Conservation (phyloP, 2,113 vertebrate species). For the Paracanthobrama guichenoti region DNA sequence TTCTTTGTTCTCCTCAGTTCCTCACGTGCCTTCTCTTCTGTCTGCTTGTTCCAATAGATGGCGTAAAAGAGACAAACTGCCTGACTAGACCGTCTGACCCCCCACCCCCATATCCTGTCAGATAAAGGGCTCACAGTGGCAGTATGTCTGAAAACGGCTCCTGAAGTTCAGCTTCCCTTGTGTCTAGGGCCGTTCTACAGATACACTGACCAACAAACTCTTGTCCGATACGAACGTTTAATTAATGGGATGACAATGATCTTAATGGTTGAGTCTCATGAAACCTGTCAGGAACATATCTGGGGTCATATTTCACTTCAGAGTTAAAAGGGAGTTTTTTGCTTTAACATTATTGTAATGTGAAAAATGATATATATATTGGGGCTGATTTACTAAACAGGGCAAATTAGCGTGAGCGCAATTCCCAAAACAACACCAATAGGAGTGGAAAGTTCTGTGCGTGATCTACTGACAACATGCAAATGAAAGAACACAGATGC, state of each 20-base stretch:
- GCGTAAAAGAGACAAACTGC: slow-evolving; percentile 40
- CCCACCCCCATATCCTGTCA: not conserved
- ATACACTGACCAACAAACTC: not conserved
- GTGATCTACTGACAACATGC: too few species aligned
- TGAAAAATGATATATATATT: too few species aligned
- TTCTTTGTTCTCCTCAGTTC: slow-evolving; percentile 39
- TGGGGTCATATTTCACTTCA: not conserved
- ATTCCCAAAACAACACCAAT: too few species aligned
- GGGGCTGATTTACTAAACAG: too few species aligned
- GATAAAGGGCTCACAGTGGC: not conserved
- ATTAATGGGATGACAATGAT: not conserved
- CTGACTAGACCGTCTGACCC: not conserved
- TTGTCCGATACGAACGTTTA: not conserved
- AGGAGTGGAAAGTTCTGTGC: too few species aligned
- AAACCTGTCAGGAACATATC: not conserved
- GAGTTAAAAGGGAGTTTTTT: not conserved
- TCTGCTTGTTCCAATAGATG: slow-evolving; percentile 53
- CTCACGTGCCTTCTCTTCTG: slow-evolving; percentile 3
- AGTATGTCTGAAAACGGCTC: not conserved
- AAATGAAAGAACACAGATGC: too few species aligned
- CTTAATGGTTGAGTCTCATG: not conserved
- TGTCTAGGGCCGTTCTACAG: not conserved
- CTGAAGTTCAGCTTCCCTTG: not conserved
- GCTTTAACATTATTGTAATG: too few species aligned
- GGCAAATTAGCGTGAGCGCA: too few species aligned